Evolutionary conservation across 2,888 invertebrate genomes (phyloP), one percentile per base, ranked within the genome.

Genomic region (Amorpha juglandis): DNA sequence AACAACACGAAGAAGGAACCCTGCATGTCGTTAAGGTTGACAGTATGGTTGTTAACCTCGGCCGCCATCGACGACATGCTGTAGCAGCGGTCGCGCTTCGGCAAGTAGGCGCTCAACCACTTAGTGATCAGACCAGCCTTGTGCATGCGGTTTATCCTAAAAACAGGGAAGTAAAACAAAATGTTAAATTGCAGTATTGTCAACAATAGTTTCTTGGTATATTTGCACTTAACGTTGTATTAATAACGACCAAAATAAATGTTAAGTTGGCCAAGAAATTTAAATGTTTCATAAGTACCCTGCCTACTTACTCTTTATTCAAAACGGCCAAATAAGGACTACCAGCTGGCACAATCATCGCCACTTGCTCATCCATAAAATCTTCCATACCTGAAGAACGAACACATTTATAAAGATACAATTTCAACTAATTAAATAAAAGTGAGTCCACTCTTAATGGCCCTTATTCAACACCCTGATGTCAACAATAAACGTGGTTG

Each of bases 1-100:
- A 97, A 94, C 3, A 98, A 90, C 0, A 98, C 96, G 77, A 98
- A 96, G 89, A 98, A 98, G 35, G 97, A 98, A 12, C 98, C 98
- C 86, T 98, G 98, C 98, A 98, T 98, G 78, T 98, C 98, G 64
- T 96, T 95, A 74, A 98, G 94, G 83, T 97, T 97, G 52, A 98
- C 98, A 48, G 97, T 97, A 78, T 98, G 97, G 81, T 97, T 98
- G 69, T 95, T 95, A n/a, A 96, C 96, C 86, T 96, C 96, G 52
- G 96, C 96, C 78, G 95, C 95, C 0, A 95, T 91, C 21, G 94
- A 86, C 0, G 94, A 93, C 63, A 93, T 94, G 82, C 95, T 96
- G 95, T 94, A 97, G 80, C 98, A 98, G 70, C 96, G 95, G 86
- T 98, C 97, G 72, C 95, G 96, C 77, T 95, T 94, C 0, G 98